A percentile compares a stretch with the other conserved stretches of the same genome.
Conservation (phyloP, 2,888 invertebrate genomes). For the Drosophila melanocephala region DNA sequence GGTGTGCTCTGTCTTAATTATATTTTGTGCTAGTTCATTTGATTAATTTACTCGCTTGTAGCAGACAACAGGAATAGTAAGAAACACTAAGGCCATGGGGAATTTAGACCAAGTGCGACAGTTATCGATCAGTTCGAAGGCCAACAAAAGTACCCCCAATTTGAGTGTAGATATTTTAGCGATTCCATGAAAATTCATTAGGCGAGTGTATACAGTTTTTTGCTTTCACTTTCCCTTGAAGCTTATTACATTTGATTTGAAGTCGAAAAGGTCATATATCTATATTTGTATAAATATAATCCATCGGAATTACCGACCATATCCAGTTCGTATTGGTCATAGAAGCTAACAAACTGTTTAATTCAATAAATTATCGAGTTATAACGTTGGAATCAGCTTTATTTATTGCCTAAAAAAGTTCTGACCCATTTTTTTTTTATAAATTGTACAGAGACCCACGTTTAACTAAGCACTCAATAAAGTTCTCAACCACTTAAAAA, state of each 20-base stretch:
- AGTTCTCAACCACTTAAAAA: background rate
- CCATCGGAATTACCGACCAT: background rate
- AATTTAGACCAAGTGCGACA: conserved; percentile 13
- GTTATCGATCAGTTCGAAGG: conserved; percentile 36
- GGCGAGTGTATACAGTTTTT: background rate
- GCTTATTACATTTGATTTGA: background rate
- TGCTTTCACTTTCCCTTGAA: background rate
- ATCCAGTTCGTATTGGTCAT: background rate
- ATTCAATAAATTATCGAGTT: background rate
- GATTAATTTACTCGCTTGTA: conserved; percentile 53
- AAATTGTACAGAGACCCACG: background rate
- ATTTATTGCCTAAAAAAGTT: background rate
- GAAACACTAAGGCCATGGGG: conserved; percentile 14
- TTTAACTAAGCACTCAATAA: conserved; percentile 3
- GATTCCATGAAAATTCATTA: conserved; percentile 12
- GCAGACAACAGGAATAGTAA: conserved; percentile 22
- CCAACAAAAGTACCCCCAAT: background rate
- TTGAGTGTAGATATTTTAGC: background rate
- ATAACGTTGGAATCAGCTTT: background rate
- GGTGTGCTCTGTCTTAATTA: conserved; percentile 66
- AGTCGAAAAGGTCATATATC: background rate
- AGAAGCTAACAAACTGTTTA: background rate
- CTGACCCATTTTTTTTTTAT: background rate
- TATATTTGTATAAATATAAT: background rate
- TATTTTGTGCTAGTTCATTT: conserved; percentile 55